These are phyloP conservation scores for Silurus glanis DNA, from an alignment of 2,113 vertebrate species.

Conservation along the genomic window DNA sequence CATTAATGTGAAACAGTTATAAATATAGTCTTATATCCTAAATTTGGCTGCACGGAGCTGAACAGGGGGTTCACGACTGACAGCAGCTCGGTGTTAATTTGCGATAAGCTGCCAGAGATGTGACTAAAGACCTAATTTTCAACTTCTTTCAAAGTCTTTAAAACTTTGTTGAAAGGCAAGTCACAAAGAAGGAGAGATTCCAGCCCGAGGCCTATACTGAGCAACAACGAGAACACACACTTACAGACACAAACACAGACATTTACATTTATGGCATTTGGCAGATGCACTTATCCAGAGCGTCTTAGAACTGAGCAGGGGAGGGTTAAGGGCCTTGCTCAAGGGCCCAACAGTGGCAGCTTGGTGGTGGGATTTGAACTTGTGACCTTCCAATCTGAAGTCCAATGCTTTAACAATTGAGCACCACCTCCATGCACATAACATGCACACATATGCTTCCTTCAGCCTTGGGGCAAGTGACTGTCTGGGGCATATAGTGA, in stretches of 20 bases:
- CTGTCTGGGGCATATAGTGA: conserved; percentile 34
- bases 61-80: background rate
- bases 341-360: no score
- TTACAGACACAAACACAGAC: conserved; percentile 31
- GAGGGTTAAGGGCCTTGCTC: no score
- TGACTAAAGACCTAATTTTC: background rate
- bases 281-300: no score
- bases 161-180: conserved; percentile 12
- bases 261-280: background rate
- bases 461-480: conserved; percentile 28
- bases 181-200: conserved; percentile 38
- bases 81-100: conserved; percentile 3
- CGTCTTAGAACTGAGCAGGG: no score
- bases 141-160: conserved; percentile 20
- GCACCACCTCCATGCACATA: no score
- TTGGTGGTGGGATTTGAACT: no score
- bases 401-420: no score
- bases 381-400: background rate
- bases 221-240: conserved; percentile 25
- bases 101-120: background rate
- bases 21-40: background rate
- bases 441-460: conserved; percentile 16
- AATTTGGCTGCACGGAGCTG: background rate
- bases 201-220: conserved; percentile 5
- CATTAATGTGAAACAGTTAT: background rate